Base-by-base conservation (phyloP, 2,113 vertebrate species). In the Istiophorus platypterus region DNA sequence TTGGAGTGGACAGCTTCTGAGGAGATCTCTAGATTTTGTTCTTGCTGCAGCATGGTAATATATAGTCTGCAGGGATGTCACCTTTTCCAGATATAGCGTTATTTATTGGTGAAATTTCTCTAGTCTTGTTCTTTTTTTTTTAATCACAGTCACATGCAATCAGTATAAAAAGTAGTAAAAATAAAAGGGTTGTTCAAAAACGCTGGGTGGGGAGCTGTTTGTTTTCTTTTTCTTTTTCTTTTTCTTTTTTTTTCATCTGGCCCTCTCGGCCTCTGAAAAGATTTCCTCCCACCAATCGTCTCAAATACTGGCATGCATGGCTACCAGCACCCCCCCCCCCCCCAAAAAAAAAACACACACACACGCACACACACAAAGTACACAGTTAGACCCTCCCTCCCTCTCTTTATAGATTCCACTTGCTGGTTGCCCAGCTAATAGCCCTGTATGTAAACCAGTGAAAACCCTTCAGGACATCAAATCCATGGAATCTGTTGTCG, bases 391-490 rank as follows among this genome's bases (percentile, higher is more conserved):
- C 76, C 61, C 83, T 72, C 80, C 58, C 62, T 72, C 78, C 20
- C 57, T 72, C 73, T 88, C 83, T 90, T 86, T 84, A 81, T 87
- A 81, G 72, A 88, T 89, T 90, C 80, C 85, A 78, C 84, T 90
- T 90, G 87, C 91, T 90, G 89, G 90, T 93, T 92, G 89, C 88
- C 89, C 88, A 87, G 93, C 89, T 93, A 85, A 88, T 88, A 89
- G 87, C 79, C 81, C 85, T 92, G 91, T 90, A 93, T 94, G 89
- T 94, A 93, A 94, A 95, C 91, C 90, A 93, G 90, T 82, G 78
- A 91, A 93, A 94, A 80, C 91, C 93, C 94, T 93, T 88, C 86
- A 94, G 94, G 94, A 93, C 94, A 94, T 93, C 85, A 92, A 93
- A 94, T 94, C 89, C 84, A 39, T 88, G 85, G 91, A 94, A 92